Evolutionary conservation across 2,888 invertebrate genomes (phyloP), one percentile per base, ranked within the genome.

Genomic region (Alsophila aescularia): DNA sequence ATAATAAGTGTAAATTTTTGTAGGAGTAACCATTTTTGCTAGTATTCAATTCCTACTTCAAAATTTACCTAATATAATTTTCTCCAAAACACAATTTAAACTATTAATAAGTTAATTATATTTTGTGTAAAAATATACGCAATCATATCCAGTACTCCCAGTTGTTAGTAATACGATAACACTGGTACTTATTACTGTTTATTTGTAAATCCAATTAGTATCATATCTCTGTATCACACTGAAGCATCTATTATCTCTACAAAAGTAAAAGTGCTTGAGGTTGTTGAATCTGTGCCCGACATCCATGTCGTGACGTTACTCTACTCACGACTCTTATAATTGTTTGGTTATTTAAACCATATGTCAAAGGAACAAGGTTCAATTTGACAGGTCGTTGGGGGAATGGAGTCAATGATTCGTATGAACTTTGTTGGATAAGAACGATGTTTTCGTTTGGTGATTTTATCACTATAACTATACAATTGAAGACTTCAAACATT

Each of bases 201-300:
- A 40, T 16, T 34, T 40, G 21, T 16, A 14, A 9, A 41, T 15
- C 32, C 41, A 42, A 54, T 52, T 49, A 52, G 27, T 47, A 12
- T 8, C 37, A 52, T 31, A 45, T 47, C 43, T 40, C 42, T 52
- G 43, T 50, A 47, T 50, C 24, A 18, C 31, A 31, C 2, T 29
- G 40, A 31, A 27, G 12, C 18, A 27, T 53, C 53, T 52, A 53
- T 59, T 58, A 52, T 59, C 60, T 62, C 58, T 42, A 67, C 60
- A 73, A 81, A 83, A 82, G 82, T 82, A 82, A 81, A 82, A 82
- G 82, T 79, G 58, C 14, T 53, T 62, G 75, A 73, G 75, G 77
- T 78, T 75, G 66, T 74, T 77, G 74, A 74, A 78, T 73, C 75
- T 69, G 60, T 74, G 75, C 75, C 77, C 76, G 78, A 80, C 68